Conservation (phyloP, 2,113 vertebrate genomes). For the Nerophis lumbriciformis region DNA sequence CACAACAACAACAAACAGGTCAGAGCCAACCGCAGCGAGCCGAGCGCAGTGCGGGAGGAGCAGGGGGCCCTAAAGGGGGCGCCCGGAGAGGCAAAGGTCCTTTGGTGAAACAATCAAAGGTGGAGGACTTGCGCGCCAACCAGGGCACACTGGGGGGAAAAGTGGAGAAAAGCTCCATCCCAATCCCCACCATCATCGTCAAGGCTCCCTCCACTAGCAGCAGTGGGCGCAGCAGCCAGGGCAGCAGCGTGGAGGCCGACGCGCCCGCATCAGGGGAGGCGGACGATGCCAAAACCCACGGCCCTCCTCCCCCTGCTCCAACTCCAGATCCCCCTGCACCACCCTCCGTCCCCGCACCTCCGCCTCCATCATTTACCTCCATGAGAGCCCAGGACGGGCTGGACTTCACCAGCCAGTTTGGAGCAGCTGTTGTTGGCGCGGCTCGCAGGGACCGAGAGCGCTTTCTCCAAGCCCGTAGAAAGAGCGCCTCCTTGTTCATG, state of each 20-base stretch:
- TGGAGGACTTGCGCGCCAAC: conserved; percentile 75
- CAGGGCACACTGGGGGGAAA: conserved; percentile 64
- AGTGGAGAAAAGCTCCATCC: conserved; percentile 87
- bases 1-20: conserved; percentile 68
- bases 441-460: conserved; percentile 84
- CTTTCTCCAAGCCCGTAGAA: conserved; percentile 82
- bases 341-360: conserved; percentile 75
- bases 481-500: conserved; percentile 85
- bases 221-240: conserved; percentile 90
- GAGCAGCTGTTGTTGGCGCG: conserved; percentile 86
- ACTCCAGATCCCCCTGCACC: conserved; percentile 77
- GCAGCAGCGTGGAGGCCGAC: conserved; percentile 86
- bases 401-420: conserved; percentile 90
- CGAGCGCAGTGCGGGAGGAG: conserved; percentile 54
- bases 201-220: conserved; percentile 93
- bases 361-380: conserved; percentile 68
- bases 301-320: conserved; percentile 75
- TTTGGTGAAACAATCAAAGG: conserved; percentile 87
- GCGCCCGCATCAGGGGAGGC: conserved; percentile 59
- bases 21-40: conserved; percentile 65
- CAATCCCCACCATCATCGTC: conserved; percentile 90
- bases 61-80: conserved; percentile 65
- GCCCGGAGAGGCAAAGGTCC: conserved; percentile 81
- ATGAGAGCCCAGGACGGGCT: conserved; percentile 73
- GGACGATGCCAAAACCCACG: conserved; percentile 61